Evolutionary conservation across 2,888 invertebrate species (phyloP), one percentile per base, ranked within the genome.

Genomic region (Neoascia interrupta): DNA sequence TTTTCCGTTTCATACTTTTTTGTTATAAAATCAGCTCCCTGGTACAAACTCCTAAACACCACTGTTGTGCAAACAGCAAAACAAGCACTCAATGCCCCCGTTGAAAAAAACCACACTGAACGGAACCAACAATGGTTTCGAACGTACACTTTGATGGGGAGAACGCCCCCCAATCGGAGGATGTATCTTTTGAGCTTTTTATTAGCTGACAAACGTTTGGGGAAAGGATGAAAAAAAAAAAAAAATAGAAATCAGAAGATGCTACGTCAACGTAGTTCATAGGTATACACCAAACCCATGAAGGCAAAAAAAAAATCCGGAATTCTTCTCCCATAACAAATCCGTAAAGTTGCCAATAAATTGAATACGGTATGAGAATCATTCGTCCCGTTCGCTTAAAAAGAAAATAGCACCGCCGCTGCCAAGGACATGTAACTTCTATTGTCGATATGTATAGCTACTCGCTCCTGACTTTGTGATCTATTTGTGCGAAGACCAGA

Each of bases 311-410:
- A 64, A 15, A 45, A 64, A 43, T 28, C 5, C 6, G 61, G 43
- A 60, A 72, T 54, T 21, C 39, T 73, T 73, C 61, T 73, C 54
- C 66, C 61, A 68, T 79, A 73, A 79, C 54, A 79, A 79, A 79
- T 79, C 73, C 79, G 73, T 79, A 73, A 79, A 79, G 79, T 79
- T 79, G 79, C 79, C 79, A 79, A 79, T 79, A 79, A 79, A 79
- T 79, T 79, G 79, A 79, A 79, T 79, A 73, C 68, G 61, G 41
- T 49, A 49, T 79, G 73, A 47, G 76, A 72, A 66, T 36, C 64
- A 66, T 64, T 51, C 45, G 63, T n/a, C 36, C 68, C 45, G 16
- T 51, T 51, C 34, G 4, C 6, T 6, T 3, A 15, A 34, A 34
- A 5, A 37, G 28, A 8, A 5, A 10, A 49, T 37, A 51, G 18